phyloP scores from a whole-genome alignment of 23 tunicate species.

The Trididemnum clinides region DNA sequence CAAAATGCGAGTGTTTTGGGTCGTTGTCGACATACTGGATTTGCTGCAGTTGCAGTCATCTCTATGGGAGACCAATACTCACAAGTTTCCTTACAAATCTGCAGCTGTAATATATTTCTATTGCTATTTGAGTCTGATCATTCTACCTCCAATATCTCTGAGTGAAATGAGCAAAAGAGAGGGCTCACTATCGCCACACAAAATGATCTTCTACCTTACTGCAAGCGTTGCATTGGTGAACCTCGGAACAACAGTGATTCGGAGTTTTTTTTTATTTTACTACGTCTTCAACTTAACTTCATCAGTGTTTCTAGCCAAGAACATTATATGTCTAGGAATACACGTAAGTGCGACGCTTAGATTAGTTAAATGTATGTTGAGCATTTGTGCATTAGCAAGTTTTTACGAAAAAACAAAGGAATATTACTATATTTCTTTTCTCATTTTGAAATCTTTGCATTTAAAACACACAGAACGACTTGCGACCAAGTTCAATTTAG shows the following conservation, averaged over 20 bases:
- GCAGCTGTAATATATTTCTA: slow-evolving; percentile 63
- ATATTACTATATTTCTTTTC: too few species aligned
- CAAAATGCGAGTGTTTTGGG: slow-evolving; percentile 85
- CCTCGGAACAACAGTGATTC: slow-evolving; percentile 53
- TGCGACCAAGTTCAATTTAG: too few species aligned
- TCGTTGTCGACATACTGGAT: slow-evolving; percentile 82
- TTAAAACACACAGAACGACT: too few species aligned
- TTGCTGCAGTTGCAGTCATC: slow-evolving; percentile 73
- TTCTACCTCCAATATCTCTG: slow-evolving; percentile 77
- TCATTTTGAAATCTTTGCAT: too few species aligned
- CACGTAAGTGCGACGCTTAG: slow-evolving; percentile 41
- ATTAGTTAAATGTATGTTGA: too few species aligned
- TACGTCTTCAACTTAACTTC: slow-evolving; percentile 48
- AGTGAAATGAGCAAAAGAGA: slow-evolving; percentile 78
- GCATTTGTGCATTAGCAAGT: too few species aligned
- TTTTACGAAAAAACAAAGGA: too few species aligned
- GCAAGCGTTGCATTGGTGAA: slow-evolving; percentile 65
- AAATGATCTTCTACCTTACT: slow-evolving; percentile 66
- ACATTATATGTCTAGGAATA: slow-evolving; percentile 70
- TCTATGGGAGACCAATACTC: slow-evolving; percentile 64
- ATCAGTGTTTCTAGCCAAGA: slow-evolving; percentile 68
- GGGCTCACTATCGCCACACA: slow-evolving; percentile 52
- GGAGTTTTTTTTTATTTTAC: slow-evolving; percentile 47
- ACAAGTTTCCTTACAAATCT: slow-evolving; percentile 50
- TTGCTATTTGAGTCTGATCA: slow-evolving; percentile 66